phyloP scores from a whole-genome alignment of 2,113 vertebrate genomes.

The Bubo bubo region DNA sequence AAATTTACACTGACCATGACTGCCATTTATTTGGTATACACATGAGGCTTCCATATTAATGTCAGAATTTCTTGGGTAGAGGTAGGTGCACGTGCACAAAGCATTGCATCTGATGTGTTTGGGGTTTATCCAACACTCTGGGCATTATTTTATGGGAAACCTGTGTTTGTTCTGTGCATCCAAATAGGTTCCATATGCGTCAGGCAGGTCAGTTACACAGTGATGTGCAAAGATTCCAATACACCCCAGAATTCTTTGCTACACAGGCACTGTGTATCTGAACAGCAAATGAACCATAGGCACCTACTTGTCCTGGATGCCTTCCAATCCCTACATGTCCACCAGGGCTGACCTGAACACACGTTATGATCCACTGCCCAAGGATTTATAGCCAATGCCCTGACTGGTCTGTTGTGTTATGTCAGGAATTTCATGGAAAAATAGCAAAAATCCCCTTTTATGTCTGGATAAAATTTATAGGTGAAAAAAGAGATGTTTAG shows the following conservation, averaged over 20 bases:
- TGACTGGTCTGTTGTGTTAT: neutral
- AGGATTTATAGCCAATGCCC: neutral
- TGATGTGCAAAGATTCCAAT: neutral
- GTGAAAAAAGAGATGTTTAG: neutral
- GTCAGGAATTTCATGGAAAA: neutral
- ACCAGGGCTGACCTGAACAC: neutral
- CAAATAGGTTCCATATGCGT: neutral
- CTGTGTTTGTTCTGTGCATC: neutral
- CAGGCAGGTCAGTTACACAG: neutral
- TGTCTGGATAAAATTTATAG: neutral
- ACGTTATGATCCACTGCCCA: fast-evolving
- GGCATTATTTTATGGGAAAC: neutral
- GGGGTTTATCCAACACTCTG: neutral
- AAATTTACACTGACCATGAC: neutral
- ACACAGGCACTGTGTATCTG: neutral
- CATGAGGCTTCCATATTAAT: neutral
- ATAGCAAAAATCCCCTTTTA: neutral
- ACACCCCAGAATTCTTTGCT: neutral
- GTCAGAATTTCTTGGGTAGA: neutral
- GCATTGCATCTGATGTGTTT: neutral
- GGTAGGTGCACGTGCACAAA: neutral
- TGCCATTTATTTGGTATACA: neutral
- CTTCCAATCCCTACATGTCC: neutral
- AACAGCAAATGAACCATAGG: neutral
- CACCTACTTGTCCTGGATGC: neutral